A percentile compares a stretch with the other conserved stretches of the same genome.
These are phyloP conservation scores for Artibeus jamaicensis DNA, from an alignment of 2,797 vertebrate genomes.

Conservation along the genomic window DNA sequence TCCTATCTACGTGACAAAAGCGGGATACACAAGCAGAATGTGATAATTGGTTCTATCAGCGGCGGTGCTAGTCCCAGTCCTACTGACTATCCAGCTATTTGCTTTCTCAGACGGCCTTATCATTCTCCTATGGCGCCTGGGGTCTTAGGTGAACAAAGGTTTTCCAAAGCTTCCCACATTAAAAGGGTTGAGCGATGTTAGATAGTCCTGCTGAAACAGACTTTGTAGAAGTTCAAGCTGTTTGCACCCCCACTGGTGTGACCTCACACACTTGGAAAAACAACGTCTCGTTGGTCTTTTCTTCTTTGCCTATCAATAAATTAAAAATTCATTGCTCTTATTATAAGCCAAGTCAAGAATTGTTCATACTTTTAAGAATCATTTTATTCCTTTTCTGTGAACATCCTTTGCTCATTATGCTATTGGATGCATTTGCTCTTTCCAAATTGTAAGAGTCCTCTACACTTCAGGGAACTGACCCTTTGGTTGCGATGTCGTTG, in stretches of 20 bases:
- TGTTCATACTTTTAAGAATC: not conserved
- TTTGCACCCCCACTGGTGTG: not conserved
- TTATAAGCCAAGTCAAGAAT: not conserved
- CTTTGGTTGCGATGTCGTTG: not conserved
- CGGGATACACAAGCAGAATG: too few relatives aligned
- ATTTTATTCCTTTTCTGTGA: slow-evolving; percentile 22
- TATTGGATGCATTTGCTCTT: not conserved
- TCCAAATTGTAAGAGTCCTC: slow-evolving; percentile 3
- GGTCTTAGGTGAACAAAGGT: too few relatives aligned
- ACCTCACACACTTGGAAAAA: not conserved
- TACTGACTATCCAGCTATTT: too few relatives aligned
- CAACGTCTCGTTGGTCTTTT: not conserved
- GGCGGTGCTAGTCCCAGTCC: too few relatives aligned
- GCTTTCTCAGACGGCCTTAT: too few relatives aligned
- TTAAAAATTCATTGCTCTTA: not conserved
- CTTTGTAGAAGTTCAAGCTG: not conserved
- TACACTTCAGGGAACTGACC: not conserved
- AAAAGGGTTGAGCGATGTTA: not conserved
- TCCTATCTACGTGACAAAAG: too few relatives aligned
- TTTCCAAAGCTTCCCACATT: too few relatives aligned
- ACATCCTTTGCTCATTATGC: not conserved
- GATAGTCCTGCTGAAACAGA: not conserved
- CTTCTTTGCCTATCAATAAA: not conserved
- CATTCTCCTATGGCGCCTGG: too few relatives aligned
- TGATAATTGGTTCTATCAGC: too few relatives aligned